Evolutionary conservation across 2,113 vertebrate species (phyloP), one percentile per base, ranked within the genome.

Genomic region (Colinus virginianus): DNA sequence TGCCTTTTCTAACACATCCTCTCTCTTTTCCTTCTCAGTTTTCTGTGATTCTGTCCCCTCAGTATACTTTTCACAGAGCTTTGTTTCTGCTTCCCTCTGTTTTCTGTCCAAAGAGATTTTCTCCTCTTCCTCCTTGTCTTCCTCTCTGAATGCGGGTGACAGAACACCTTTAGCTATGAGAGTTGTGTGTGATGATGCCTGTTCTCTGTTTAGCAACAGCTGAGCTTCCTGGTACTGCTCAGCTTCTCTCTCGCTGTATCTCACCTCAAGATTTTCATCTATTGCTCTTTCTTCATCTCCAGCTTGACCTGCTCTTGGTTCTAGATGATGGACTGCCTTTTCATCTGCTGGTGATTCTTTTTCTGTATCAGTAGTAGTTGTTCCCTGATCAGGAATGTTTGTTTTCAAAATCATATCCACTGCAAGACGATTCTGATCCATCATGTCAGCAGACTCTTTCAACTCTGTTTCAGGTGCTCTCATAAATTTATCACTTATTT

Each of bases 1-100:
- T 26, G 98, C 99, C 91, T 99, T 99, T 97, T 99, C 99, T 84
- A 99, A 98, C 38, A 99, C 98, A 74, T 99, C 98, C 63, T 98
- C 97, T 67, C 96, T 98, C 69, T 97, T 97, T 58, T 98, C 98
- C 20, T 95, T 97, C 7, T 98, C 98, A 46, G 97, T 98, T 68
- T 98, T 98, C 72, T 95, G 95, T 55, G 97, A 96, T 67, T 97
- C 94, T 75, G 77, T 90, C 25, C 67, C 90, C 36, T 88, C 69
- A 48, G 83, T 71, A 58, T 96, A 96, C 53, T 97, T 94, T 91
- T 97, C 97, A 74, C 91, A 94, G 93, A 97, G 97, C 93, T 98
- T 98, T 95, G 97, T 95, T 96, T 98, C 97, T 93, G 97, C 97
- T 93, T 98, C 97, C 59, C 97, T 96, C 51, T 97, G 92, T 88